Conservation (phyloP, 2,113 vertebrate genomes). For the Dicaeum eximium region DNA sequence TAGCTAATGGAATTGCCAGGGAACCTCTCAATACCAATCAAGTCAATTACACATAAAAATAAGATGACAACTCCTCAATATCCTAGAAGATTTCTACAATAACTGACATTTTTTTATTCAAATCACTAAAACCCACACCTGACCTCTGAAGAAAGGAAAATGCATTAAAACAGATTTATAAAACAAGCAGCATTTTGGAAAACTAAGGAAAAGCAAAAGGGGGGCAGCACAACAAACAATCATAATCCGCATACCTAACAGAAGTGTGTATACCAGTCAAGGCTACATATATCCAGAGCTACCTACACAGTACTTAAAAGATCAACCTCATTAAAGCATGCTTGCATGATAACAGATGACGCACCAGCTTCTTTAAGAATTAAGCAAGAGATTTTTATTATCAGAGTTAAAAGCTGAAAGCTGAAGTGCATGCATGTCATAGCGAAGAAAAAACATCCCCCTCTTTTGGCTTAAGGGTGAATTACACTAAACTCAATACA, state of each 20-base stretch:
- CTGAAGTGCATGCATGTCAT: not conserved
- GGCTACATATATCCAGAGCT: not conserved
- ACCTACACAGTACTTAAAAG: not conserved
- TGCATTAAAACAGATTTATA: not conserved
- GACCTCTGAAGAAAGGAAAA: not conserved
- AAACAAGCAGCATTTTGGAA: not conserved
- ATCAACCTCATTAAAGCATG: not conserved
- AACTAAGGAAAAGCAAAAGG: not conserved
- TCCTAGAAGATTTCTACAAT: not conserved
- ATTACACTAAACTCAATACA: not conserved
- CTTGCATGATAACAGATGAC: not conserved
- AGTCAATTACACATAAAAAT: not conserved
- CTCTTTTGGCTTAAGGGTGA: not conserved
- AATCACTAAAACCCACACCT: not conserved
- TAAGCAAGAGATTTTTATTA: not conserved
- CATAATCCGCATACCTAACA: not conserved
- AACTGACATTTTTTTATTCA: not conserved
- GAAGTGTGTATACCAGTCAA: accelerated
- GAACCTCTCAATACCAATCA: not conserved
- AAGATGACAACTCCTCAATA: not conserved
- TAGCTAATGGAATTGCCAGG: not conserved
- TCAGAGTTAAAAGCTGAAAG: not conserved
- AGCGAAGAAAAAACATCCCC: not conserved
- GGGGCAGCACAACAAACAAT: not conserved
- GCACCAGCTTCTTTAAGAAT: not conserved